Evolutionary conservation across 1,140 invertebrate genomes (phyloP), one percentile per base, ranked within the genome.

Genomic region (Papilio dardanus): DNA sequence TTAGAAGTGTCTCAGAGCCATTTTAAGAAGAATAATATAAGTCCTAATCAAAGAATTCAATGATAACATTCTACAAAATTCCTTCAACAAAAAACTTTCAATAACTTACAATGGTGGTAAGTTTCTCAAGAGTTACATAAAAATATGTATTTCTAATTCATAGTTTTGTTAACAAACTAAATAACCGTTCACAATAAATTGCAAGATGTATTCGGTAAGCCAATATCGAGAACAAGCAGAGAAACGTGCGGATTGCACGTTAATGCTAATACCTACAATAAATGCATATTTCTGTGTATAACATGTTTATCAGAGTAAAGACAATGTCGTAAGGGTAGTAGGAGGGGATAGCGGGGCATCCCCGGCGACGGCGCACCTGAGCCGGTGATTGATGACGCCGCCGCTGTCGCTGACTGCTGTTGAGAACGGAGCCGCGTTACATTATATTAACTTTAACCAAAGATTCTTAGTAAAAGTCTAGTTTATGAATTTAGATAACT

Each of bases 351-450:
- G 33, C 30, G 74, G 58, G 77, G 78, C 77, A 75, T 71, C 46
- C 40, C 30, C 54, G n/a, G 37, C 28, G 40, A 21, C 35, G 62
- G 40, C 71, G 80, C 88, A 90, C 88, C 88, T 90, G 88, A 79
- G 84, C 80, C 84, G 73, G 78, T 89, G 88, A 90, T 90, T 88
- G 87, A 90, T 90, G 87, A 89, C 79, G 69, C 84, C 82, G 88
- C 87, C 82, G 86, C 83, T 81, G 88, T 88, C 84, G 88, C 88
- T 86, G 82, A 78, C 77, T 83, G 46, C 83, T n/a, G 42, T 46
- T 2, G 42, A 46, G n/a, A 46, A n/a, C 83, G 86, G 83, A 81
- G 88, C 88, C 84, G 88, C 88, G 81, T 46, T 46, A 80, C 77
- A 69, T 35, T 40, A 69, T 69, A 10, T 5, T 14, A 50, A 50